Conservation (phyloP, 2,888 invertebrate species). For the Lacanobia oleracea region DNA sequence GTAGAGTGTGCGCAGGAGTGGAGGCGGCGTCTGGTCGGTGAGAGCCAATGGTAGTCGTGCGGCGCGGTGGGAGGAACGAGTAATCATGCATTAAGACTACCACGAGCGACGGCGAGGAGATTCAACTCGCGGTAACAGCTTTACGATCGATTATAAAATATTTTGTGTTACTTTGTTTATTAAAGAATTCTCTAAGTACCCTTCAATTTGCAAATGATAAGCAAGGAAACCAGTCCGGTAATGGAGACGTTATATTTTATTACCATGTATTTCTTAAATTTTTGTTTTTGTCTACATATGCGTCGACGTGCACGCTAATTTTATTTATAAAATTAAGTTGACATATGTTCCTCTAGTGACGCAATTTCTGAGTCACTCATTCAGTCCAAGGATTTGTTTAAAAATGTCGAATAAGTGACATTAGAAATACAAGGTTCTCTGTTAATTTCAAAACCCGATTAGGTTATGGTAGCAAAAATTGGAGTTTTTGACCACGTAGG, state of each 20-base stretch:
- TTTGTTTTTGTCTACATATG: conserved; percentile 22
- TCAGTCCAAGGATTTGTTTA: conserved; percentile 12
- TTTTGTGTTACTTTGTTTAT: conserved; percentile 70
- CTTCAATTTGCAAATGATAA: conserved; percentile 70
- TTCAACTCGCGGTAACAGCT: conserved; percentile 78
- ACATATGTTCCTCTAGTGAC: conserved; percentile 5
- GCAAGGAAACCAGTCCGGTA: conserved; percentile 62
- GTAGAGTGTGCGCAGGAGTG: conserved; percentile 86
- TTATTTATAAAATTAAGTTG: conserved; percentile 7
- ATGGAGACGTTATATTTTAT: conserved; percentile 72
- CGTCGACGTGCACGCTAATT: conserved; percentile 2
- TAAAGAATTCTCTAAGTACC: conserved; percentile 63
- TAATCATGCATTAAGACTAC: conserved; percentile 84
- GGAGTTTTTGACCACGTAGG: background rate
- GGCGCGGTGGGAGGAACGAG: conserved; percentile 86
- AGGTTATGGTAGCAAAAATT: background rate
- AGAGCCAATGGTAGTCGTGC: conserved; percentile 85
- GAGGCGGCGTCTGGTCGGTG: conserved; percentile 84
- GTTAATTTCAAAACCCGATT: conserved; percentile 8
- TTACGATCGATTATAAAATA: conserved; percentile 76
- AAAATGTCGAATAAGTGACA: background rate
- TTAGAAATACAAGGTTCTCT: background rate
- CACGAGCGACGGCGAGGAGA: conserved; percentile 75
- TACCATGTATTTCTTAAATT: conserved; percentile 24
- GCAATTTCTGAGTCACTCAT: conserved; percentile 21